Evolutionary conservation across 2,888 invertebrate genomes (phyloP).

Genomic region (Panzeria rudis): DNA sequence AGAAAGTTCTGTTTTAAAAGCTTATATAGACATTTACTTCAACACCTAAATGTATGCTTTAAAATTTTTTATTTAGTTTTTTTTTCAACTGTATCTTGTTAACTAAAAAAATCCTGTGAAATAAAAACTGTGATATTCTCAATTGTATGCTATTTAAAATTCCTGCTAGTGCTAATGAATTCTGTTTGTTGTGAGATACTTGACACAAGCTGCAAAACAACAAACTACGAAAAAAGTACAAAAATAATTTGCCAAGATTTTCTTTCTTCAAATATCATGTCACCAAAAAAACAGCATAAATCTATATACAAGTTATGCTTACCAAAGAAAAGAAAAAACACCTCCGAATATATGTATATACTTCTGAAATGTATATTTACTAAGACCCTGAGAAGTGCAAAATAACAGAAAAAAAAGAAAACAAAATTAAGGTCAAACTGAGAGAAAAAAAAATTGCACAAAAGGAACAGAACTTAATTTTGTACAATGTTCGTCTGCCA

Average conservation of each 20-base stretch:
- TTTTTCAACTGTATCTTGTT: neutral
- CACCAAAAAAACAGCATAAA: constrained; percentile 32
- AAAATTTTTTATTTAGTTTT: neutral
- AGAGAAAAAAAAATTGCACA: neutral
- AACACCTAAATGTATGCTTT: constrained; percentile 27
- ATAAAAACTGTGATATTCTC: neutral
- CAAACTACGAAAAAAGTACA: constrained; percentile 25
- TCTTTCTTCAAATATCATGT: constrained; percentile 14
- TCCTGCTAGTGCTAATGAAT: constrained; percentile 50
- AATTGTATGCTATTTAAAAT: constrained; percentile 33
- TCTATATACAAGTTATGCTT: constrained; percentile 31
- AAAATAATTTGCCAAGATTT: constrained; percentile 58
- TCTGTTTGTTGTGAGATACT: constrained; percentile 49
- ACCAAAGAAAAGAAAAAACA: neutral
- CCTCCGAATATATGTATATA: constrained; percentile 2
- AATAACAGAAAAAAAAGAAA: constrained; percentile 35
- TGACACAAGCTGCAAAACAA: constrained; percentile 3
- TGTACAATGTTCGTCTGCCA: constrained; percentile 8
- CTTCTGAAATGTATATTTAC: constrained; percentile 37
- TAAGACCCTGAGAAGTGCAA: constrained; percentile 42
- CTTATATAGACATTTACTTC: neutral
- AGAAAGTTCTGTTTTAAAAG: too few relatives aligned
- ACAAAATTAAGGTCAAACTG: constrained; percentile 60
- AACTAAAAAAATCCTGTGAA: neutral
- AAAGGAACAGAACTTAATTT: constrained; percentile 44